Evolutionary conservation across 92 coral and sea anemone species (phyloP).

Genomic region (Umimayanthus kanabou): DNA sequence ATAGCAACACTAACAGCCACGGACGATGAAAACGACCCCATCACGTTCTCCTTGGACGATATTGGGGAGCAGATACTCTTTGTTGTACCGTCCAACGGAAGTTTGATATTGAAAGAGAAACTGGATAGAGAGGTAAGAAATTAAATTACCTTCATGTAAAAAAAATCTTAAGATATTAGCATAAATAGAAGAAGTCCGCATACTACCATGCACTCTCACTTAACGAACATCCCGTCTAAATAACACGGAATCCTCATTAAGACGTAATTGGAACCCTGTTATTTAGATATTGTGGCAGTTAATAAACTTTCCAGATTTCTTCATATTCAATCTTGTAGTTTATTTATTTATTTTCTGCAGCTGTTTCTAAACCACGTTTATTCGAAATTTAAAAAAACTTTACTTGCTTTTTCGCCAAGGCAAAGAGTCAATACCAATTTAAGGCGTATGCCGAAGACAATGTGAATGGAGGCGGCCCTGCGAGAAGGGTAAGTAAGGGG

Average conservation of each 20-base stretch:
- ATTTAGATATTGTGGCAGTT: too few relatives aligned
- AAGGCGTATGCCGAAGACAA: constrained; percentile 56
- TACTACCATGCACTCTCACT: neutral
- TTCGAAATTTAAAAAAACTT: neutral
- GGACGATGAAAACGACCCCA: constrained; percentile 9
- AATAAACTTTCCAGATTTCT: too few relatives aligned
- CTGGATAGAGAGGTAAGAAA: constrained; percentile 33
- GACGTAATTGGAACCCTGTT: too few relatives aligned
- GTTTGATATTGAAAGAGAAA: neutral
- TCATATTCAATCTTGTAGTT: too few relatives aligned
- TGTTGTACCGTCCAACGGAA: neutral
- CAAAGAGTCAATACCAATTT: constrained; percentile 36
- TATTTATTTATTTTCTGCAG: neutral
- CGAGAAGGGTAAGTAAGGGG: constrained; percentile 35
- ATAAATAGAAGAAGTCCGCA: neutral
- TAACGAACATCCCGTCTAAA: too few relatives aligned
- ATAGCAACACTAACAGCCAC: neutral
- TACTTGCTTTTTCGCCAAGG: constrained; percentile 39
- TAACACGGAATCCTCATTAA: too few relatives aligned
- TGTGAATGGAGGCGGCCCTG: neutral
- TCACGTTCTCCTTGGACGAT: constrained; percentile 15
- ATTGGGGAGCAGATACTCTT: constrained; percentile 14
- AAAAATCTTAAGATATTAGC: neutral
- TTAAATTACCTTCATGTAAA: neutral
- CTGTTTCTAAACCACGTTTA: neutral